Conservation (phyloP, 2,113 vertebrate species). For the Xenopus tropicalis region UCB_Xtro_10.0 CM004444.2:133238501-133239000, state of each 20-base stretch:
- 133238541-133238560: too few species aligned
- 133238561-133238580: too few species aligned
- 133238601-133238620: too few species aligned
- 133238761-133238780: neutral
- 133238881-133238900: slow-evolving; percentile 45
- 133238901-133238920: slow-evolving; percentile 29
- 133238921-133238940: slow-evolving; percentile 40
- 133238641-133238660: too few species aligned
- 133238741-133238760: slow-evolving; percentile 16
- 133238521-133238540: too few species aligned
- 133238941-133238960: slow-evolving; percentile 43
- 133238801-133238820: slow-evolving; percentile 39
- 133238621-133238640: too few species aligned
- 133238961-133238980: slow-evolving; percentile 30
- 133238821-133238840: slow-evolving; percentile 35
- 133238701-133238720: too few species aligned
- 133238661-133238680: too few species aligned
- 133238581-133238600: too few species aligned
- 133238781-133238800: slow-evolving; percentile 26
- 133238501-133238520: too few species aligned
- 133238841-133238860: slow-evolving; percentile 40
- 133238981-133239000: slow-evolving; percentile 33
- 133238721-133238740: slow-evolving; percentile 4
- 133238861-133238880: slow-evolving; percentile 44
- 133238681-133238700: too few species aligned